A percentile compares a stretch with the other conserved stretches of the same genome.
Evolutionary conservation across 2,113 vertebrate genomes (phyloP).

Genomic region (Candoia aspera): DNA sequence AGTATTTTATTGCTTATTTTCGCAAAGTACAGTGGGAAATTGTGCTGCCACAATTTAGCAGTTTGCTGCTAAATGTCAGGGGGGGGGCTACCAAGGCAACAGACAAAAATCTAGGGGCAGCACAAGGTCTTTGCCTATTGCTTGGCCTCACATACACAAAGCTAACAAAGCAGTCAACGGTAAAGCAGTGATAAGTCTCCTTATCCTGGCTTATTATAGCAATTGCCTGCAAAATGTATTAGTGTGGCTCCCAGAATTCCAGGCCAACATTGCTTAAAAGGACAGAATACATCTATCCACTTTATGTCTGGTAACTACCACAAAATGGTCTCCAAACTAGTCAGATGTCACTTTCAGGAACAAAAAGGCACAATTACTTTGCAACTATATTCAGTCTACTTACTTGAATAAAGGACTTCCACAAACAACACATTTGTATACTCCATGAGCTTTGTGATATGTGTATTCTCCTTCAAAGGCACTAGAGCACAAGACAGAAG

Average conservation of each 20-base stretch:
- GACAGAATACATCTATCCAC: not conserved
- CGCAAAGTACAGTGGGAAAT: too few species aligned
- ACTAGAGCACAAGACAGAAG: slow-evolving; percentile 69
- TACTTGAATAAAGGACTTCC: slow-evolving; percentile 88
- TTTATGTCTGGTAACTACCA: not conserved
- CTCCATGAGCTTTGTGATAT: slow-evolving; percentile 86
- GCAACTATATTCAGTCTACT: slow-evolving; percentile 63
- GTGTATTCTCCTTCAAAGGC: slow-evolving; percentile 91
- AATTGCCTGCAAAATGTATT: too few species aligned
- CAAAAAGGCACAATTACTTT: slow-evolving; percentile 19
- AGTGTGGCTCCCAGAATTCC: not conserved
- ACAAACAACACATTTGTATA: slow-evolving; percentile 92
- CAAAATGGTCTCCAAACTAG: not conserved
- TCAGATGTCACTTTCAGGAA: not conserved
- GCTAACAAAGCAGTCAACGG: too few species aligned
- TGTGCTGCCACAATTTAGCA: too few species aligned
- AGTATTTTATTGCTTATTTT: too few species aligned
- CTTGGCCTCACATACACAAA: too few species aligned
- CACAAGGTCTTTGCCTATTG: too few species aligned
- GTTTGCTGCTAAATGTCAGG: too few species aligned
- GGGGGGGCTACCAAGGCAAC: too few species aligned
- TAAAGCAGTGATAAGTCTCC: too few species aligned
- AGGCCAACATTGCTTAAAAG: not conserved
- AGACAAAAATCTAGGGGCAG: too few species aligned
- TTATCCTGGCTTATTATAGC: too few species aligned